Conservation (phyloP, 1,140 invertebrate genomes). For the Drosophila biarmipes region DNA sequence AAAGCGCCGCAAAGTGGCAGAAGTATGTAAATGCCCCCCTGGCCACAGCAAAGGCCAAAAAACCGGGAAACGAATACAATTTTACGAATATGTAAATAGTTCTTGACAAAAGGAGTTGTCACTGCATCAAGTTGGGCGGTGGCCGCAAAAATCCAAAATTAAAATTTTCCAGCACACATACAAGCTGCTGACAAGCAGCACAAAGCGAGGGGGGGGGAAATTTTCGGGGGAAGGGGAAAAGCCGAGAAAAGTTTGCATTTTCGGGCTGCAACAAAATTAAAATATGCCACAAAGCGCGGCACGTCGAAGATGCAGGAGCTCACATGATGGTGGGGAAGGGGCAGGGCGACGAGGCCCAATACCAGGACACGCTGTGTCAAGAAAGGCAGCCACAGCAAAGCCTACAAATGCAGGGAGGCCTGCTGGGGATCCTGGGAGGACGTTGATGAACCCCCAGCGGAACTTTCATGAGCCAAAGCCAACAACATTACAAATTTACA, state of each 20-base stretch:
- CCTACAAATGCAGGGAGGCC: constrained; percentile 35
- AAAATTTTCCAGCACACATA: constrained; percentile 61
- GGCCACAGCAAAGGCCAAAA: constrained; percentile 34
- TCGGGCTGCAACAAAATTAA: constrained; percentile 77
- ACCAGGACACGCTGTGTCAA: constrained; percentile 52
- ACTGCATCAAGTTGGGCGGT: constrained; percentile 48
- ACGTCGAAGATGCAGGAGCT: constrained; percentile 68
- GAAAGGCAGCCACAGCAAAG: constrained; percentile 74
- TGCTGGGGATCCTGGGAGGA: constrained; percentile 6
- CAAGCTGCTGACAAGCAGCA: constrained; percentile 17
- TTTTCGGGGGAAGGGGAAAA: constrained; percentile 1
- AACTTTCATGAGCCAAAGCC: constrained; percentile 56
- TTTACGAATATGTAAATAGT: constrained; percentile 71
- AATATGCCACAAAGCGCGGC: constrained; percentile 75
- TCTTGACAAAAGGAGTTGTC: constrained; percentile 72
- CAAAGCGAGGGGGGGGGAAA: constrained; percentile 19
- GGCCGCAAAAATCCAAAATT: constrained; percentile 71
- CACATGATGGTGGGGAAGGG: constrained; percentile 1
- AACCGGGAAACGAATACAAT: constrained; percentile 57
- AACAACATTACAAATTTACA: constrained; percentile 64
- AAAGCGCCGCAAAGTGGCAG: constrained; percentile 37
- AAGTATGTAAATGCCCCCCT: constrained; percentile 34
- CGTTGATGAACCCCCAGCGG: constrained; percentile 53
- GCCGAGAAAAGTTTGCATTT: constrained; percentile 64
- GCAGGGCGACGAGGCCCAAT: constrained; percentile 2